Base-by-base conservation (phyloP, 1,140 invertebrate species). In the Zaprionus taronus region DNA sequence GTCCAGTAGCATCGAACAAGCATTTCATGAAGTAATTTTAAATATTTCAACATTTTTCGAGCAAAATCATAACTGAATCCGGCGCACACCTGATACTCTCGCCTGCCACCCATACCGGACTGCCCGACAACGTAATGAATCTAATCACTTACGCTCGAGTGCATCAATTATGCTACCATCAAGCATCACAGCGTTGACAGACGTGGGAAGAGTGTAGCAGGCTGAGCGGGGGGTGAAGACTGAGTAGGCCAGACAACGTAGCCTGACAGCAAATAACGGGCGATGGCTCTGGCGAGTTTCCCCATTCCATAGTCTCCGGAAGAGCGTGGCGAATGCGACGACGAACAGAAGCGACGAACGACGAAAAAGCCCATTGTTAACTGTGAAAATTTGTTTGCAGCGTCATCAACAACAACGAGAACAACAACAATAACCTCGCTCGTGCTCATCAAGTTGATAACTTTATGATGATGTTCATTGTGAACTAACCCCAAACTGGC, bases 121-220 rank as follows among this genome's bases (percentile, higher is more conserved):
- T 76, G 81, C 84, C 91, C 60, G 79, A 85, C 84, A 81, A 79
- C 84, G 83, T 92, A 92, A 92, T 92, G 91, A 92, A 92, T 92
- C 91, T 92, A 92, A 92, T 92, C 91, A 92, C 91, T 92, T 92
- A 92, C 91, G 91, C 91, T 91, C 87, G 91, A 92, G 91, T 92
- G 87, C 91, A 92, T 92, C 91, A 92, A 92, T 92, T 92, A 92
- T 92, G 79, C 73, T 92, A 74, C 84, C 81, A 91, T 91, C 91
- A 89, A 81, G 77, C 75, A 85, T 79, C 78, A 85, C 41, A 58
- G 49, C 62, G 63, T 28, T 51, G 58, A 53, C 66, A 73, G 70
- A 61, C 79, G 68, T 70, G n/a, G 20, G 24, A 53, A 74, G 47
- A 34, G 58, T 64, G 24, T n/a, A 58, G 38, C 62, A 47, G 44